Conservation (phyloP, 2,113 vertebrate genomes). For the Dipodomys stephensi region DNA sequence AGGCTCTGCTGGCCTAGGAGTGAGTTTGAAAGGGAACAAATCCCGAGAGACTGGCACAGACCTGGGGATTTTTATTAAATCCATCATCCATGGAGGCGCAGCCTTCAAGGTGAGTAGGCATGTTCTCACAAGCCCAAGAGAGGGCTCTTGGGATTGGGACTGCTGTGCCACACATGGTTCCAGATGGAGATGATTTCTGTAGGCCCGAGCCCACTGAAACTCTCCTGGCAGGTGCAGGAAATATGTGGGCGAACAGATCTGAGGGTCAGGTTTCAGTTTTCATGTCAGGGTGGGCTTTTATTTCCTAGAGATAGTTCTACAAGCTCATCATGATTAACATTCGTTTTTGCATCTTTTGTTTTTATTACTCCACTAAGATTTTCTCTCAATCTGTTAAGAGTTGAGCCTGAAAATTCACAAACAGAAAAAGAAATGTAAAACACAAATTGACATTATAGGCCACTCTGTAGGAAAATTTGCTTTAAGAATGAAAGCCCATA, state of each 20-base stretch:
- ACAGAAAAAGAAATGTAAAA: constrained; percentile 59
- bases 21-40: constrained; percentile 99
- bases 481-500: constrained; percentile 27
- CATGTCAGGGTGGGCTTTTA: not conserved
- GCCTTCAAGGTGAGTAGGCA: constrained; percentile 93
- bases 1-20: constrained; percentile 96
- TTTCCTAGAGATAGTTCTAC: not conserved
- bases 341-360: not conserved
- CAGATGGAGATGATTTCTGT: not conserved
- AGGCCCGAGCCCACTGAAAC: not conserved
- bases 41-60: constrained; percentile 95
- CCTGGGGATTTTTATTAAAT: constrained; percentile 99
- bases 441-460: constrained; percentile 35
- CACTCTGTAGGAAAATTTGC: constrained; percentile 37
- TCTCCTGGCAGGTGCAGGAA: not conserved
- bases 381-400: constrained; percentile 9
- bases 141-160: accelerated
- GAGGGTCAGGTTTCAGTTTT: not conserved
- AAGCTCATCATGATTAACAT: not conserved
- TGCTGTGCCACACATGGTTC: not conserved
- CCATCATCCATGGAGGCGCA: constrained; percentile 96
- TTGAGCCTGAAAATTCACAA: constrained; percentile 32
- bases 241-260: not conserved
- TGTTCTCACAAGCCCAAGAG: accelerated
- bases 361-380: not conserved